Evolutionary conservation across 2,888 invertebrate species (phyloP), one percentile per base, ranked within the genome.

Genomic region (Dugesia japonica): DNA sequence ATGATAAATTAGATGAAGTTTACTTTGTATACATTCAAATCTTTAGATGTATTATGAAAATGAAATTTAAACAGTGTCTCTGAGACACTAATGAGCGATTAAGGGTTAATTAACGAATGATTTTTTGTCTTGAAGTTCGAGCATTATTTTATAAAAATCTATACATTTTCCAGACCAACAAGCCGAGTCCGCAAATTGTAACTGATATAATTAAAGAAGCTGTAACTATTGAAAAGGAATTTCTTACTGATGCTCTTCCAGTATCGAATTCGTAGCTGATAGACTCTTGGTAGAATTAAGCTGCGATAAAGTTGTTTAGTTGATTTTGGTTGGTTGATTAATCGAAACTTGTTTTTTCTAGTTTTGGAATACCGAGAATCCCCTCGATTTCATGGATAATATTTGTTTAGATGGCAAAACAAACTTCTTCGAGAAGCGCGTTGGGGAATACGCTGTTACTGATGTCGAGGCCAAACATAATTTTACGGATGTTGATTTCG

Each of bases 321-420:
- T n/a, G n/a, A n/a, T n/a, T n/a, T n/a, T n/a, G n/a, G n/a, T n/a
- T n/a, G n/a, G n/a, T 38, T 38, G 13, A 38, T 13, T 38, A 38
- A 38, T 38, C 38, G 38, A 38, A 38, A 13, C 13, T 13, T 38
- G 9, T 9, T 38, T 17, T 77, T 86, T 86, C 75, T 85, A 92
- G 90, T 84, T 92, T 79, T 97, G 92, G 86, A 89, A 91, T 81
- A 89, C 89, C 0, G 90, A 90, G 81, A 99, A 99, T 86, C 98
- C 98, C 7, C 98, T 98, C 85, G 93, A 93, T 85, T 98, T 98
- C 85, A 98, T 98, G 98, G 94, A 94, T 82, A 90, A 92, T 81
- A 97, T 98, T 81, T 97, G 95, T 0, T 86, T 95, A 80, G 95
- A 97, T 82, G 98, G 98, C n/a, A 99, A 99, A 85, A 98, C 98